Evolutionary conservation across 1,140 invertebrate genomes (phyloP), one percentile per base, ranked within the genome.

Genomic region (Eumeta japonica): DNA sequence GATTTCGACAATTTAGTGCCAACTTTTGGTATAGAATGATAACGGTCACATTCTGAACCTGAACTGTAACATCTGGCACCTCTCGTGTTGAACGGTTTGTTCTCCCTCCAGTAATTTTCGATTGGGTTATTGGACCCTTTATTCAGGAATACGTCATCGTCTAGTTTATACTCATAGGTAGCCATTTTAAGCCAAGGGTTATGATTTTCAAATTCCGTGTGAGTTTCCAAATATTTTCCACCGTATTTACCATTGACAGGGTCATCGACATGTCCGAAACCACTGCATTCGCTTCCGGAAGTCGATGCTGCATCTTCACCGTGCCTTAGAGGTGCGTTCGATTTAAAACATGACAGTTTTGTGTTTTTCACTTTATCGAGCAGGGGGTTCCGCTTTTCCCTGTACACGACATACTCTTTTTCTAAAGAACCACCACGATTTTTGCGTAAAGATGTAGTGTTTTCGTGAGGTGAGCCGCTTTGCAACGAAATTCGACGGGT

Each of bases 351-450:
- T 3, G 82, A 85, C 20, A 87, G 58, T 52, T 81, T 80, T 5
- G 84, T 86, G 48, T 84, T 85, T 56, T 85, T 85, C 2, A 87
- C 84, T 50, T 81, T 80, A 41, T 87, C 84, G 14, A 86, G 70
- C 24, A 87, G 71, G 2, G 84, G 84, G 54, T 86, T 85, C 28
- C 81, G 68, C 54, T 83, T 85, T 59, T 87, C 83, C 50, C 79
- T 72, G 32, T 56, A 71, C 2, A 73, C 58, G 42, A 67, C 59
- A 47, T 75, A 75, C 54, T 79, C 60, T 70, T 76, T 63, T 61
- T 75, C 74, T 39, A 72, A 50, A 60, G 74, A 59, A 62, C 77
- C 55, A 57, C 79, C 56, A 71, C 76, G 54, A 71, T 77, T 55
- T 53, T 73, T 71, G 11, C 64, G 64, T 46, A 43, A 49, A 37